Conservation (phyloP, 1,140 invertebrate genomes). For the Pseudomyrmex concolor region DNA sequence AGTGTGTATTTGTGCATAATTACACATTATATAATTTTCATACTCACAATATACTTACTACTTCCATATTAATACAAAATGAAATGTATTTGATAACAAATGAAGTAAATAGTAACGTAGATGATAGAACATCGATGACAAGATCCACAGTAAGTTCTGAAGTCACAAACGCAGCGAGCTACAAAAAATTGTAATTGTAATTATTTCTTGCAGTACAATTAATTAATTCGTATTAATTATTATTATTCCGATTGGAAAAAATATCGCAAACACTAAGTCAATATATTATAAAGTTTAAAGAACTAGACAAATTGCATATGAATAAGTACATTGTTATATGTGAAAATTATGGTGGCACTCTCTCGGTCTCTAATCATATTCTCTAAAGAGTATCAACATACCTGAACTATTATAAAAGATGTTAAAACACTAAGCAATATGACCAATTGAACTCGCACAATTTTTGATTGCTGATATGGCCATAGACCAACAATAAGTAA, state of each 20-base stretch:
- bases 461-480: background rate
- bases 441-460: background rate
- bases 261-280: no score
- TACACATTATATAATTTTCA: no score
- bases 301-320: no score
- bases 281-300: no score
- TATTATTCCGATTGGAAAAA: no score
- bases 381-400: background rate
- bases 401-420: slow-evolving; percentile 5
- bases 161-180: background rate
- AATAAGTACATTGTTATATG: no score
- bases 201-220: no score
- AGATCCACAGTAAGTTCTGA: background rate
- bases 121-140: background rate
- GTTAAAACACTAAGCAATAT: background rate
- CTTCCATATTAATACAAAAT: background rate
- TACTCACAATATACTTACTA: background rate
- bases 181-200: background rate
- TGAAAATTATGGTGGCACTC: no score
- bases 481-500: background rate
- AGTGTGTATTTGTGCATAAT: no score
- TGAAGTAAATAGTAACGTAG: background rate
- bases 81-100: background rate
- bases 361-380: no score
- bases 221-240: no score